These are phyloP conservation scores for Hemiprocne comata DNA, from an alignment of 2,113 vertebrate species.

Conservation along the genomic window DNA sequence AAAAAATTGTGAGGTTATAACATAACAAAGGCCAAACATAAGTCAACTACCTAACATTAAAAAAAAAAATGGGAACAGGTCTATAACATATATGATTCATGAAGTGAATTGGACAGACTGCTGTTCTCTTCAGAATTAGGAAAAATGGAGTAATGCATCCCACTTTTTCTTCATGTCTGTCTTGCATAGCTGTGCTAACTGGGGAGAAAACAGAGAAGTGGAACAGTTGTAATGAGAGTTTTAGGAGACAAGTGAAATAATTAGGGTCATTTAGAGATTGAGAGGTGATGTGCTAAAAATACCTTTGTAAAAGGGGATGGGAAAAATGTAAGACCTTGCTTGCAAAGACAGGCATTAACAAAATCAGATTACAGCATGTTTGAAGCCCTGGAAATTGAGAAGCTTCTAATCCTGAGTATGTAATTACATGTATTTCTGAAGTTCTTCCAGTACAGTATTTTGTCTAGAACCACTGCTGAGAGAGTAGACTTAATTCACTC, in stretches of 20 bases:
- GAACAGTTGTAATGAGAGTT: neutral
- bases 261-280: neutral
- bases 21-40: neutral
- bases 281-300: neutral
- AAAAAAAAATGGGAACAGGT: neutral
- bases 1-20: neutral
- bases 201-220: neutral
- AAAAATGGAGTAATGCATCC: neutral
- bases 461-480: neutral
- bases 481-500: neutral
- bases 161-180: neutral
- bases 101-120: accelerated
- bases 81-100: neutral
- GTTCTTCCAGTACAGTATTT: neutral
- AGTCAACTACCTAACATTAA: neutral
- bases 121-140: neutral
- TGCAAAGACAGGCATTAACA: neutral
- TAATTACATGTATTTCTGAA: neutral
- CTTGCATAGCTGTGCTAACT: neutral
- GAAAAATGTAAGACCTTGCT: neutral
- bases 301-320: neutral
- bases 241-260: neutral
- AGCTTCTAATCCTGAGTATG: neutral
- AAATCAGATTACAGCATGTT: neutral
- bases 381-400: neutral